Conservation (phyloP, 2,888 invertebrate species). For the Nymphalis c-album region DNA sequence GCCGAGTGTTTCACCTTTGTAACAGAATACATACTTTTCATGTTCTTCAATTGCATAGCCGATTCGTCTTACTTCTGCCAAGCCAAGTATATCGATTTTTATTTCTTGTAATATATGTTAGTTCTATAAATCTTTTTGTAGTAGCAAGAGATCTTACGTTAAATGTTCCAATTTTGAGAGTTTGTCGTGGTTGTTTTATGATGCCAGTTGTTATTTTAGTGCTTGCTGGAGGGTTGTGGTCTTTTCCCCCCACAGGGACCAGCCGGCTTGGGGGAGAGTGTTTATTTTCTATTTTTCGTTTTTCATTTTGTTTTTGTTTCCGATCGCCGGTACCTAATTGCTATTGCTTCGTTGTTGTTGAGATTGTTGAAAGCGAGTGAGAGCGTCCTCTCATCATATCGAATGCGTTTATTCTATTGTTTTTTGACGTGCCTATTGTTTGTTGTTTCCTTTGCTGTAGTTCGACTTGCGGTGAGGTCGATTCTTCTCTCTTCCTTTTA, state of each 20-base stretch:
- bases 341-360: conserved; percentile 38
- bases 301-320: conserved; percentile 16
- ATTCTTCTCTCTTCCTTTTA: conserved; percentile 34
- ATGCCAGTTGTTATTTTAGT: conserved; percentile 3
- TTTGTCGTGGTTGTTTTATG: neutral
- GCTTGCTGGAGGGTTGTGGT: conserved; percentile 38
- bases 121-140: conserved; percentile 20
- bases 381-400: conserved; percentile 17
- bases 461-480: conserved; percentile 28
- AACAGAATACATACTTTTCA: conserved; percentile 31
- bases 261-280: conserved; percentile 31
- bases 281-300: neutral
- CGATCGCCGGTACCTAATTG: conserved; percentile 29
- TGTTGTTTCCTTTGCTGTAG: neutral
- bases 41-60: conserved; percentile 35
- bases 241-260: conserved; percentile 32
- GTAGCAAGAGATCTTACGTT: conserved; percentile 17
- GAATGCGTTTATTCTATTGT: conserved; percentile 34
- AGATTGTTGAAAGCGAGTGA: conserved; percentile 39
- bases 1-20: conserved; percentile 31
- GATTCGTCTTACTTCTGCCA: conserved; percentile 30
- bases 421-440: neutral
- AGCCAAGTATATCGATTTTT: conserved; percentile 34
- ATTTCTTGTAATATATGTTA: conserved; percentile 28
- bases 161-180: conserved; percentile 16